Evolutionary conservation across 2,797 vertebrate genomes (phyloP), one percentile per base, ranked within the genome.

Genomic region (Clarias laeviceps): DNA sequence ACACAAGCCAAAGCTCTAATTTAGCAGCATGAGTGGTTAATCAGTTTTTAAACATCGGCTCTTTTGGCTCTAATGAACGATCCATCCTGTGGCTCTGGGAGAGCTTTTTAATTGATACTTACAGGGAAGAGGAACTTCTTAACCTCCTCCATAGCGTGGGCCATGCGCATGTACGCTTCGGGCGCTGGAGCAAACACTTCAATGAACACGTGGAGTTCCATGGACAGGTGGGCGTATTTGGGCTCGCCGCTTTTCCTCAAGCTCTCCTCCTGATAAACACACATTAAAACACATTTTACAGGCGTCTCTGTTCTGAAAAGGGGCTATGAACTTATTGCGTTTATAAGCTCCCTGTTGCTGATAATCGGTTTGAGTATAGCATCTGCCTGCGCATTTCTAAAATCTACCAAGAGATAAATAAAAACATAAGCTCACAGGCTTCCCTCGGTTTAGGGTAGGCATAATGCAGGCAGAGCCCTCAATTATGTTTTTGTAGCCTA

Each of bases 41-140:
- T 88, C 22, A 29, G 64, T 65, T 84, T 89, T 54, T 70, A 82
- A 88, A 90, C 86, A 86, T 50, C 68, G 50, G 54, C 68, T 64
- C 37, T 76, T 87, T 85, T 80, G 82, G 64, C 80, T 70, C 37
- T 73, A 57, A 85, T 80, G 65, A 84, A 84, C 34, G 15, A 22
- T 34, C 27, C 29, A 17, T 15, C 29, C n/a, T 14, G 50, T 8
- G 37, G 64, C 2, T 18, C 66, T 24, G 83, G 40, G 79, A 18
- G 62, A 81, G 40, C 29, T 65, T 78, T 65, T 82, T 18, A 37
- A 20, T 50, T 57, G 73, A 2, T 88, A 92, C 97, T 90, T 93
- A 99, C 98, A 1, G 98, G 98, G 68, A 99, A 97, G 8, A 99
- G 95, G 92, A 99, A 99, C 88, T 99, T 99, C 93, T 99, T 99